A percentile compares a stretch with the other conserved stretches of the same genome.
phyloP scores from a whole-genome alignment of 2,888 invertebrate species.

The Lampropteryx suffumata region DNA sequence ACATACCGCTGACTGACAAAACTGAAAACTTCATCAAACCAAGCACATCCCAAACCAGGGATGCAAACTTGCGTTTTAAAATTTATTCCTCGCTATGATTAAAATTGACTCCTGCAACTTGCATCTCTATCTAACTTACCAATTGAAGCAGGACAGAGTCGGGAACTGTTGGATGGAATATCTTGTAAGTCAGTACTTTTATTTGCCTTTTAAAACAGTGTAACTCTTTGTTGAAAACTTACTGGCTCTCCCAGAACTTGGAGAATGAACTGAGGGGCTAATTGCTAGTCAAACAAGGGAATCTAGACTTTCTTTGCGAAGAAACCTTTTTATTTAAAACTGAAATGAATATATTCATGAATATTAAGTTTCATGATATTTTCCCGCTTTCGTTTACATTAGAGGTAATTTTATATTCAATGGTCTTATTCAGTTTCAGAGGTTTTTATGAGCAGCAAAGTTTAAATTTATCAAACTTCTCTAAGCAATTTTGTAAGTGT shows the following conservation, averaged over 20 bases:
- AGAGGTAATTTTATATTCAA: not conserved
- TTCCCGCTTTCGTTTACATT: not conserved
- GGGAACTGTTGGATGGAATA: slow-evolving; percentile 20
- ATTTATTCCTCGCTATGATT: slow-evolving; percentile 35
- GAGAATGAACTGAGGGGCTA: slow-evolving; percentile 29
- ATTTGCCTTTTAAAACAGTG: slow-evolving; percentile 36
- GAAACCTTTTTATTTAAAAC: slow-evolving; percentile 2
- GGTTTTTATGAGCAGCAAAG: too few species aligned
- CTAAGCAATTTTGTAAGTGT: too few species aligned
- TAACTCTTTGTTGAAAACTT: slow-evolving; percentile 33
- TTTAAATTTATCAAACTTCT: too few species aligned
- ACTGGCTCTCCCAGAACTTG: slow-evolving; percentile 22
- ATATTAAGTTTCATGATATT: too few species aligned
- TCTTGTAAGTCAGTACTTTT: slow-evolving; percentile 29
- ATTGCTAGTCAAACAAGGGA: slow-evolving; percentile 33
- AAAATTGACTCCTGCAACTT: slow-evolving; percentile 29
- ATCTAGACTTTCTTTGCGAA: slow-evolving; percentile 17
- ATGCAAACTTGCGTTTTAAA: slow-evolving; percentile 36
- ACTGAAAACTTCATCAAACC: slow-evolving; percentile 30
- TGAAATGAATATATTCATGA: slow-evolving; percentile 6
- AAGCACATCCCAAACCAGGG: slow-evolving; percentile 18
- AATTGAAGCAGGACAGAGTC: slow-evolving; percentile 10
- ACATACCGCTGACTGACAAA: slow-evolving; percentile 28
- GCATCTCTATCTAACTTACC: slow-evolving; percentile 14
- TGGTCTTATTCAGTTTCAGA: too few species aligned